A percentile compares a stretch with the other conserved stretches of the same genome.
Evolutionary conservation across 1,140 invertebrate species (phyloP).

Genomic region (Physella acuta): DNA sequence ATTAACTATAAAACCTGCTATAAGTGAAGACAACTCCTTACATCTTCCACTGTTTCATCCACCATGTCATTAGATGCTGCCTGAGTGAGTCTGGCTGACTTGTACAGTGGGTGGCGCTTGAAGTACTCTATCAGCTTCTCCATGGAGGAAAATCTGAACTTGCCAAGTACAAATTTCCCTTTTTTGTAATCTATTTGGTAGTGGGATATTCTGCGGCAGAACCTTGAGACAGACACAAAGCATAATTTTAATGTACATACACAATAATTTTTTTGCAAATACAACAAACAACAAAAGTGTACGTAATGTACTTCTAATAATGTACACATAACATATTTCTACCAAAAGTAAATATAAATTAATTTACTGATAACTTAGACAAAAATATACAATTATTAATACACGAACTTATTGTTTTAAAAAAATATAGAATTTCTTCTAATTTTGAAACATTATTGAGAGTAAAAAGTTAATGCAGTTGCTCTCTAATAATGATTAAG

Average conservation of each 20-base stretch:
- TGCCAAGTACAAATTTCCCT: conserved; percentile 82
- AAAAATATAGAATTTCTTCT: too few species aligned
- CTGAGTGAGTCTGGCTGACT: conserved; percentile 19
- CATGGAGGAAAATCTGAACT: conserved; percentile 85
- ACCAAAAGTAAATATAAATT: too few species aligned
- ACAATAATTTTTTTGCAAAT: too few species aligned
- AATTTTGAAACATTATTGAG: too few species aligned
- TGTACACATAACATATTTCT: too few species aligned
- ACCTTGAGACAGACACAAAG: too few species aligned
- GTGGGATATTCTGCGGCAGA: conserved; percentile 89
- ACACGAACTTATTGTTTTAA: not conserved
- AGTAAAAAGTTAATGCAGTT: not conserved
- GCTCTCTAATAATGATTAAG: not conserved
- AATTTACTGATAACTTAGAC: not conserved
- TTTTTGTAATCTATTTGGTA: conserved; percentile 88
- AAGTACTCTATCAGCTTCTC: conserved; percentile 88
- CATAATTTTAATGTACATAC: too few species aligned
- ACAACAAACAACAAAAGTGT: too few species aligned
- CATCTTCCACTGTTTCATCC: not conserved
- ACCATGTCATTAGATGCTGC: conserved; percentile 16
- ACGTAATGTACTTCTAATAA: too few species aligned
- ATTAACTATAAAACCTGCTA: too few species aligned
- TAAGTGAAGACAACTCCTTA: too few species aligned
- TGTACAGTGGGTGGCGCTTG: conserved; percentile 59
- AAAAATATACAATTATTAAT: not conserved